Percentiles rank a stretch among this genome's conserved stretches.
phyloP scores from a whole-genome alignment of 2,113 vertebrate genomes.

The Phrynocephalus versicolor region DNA sequence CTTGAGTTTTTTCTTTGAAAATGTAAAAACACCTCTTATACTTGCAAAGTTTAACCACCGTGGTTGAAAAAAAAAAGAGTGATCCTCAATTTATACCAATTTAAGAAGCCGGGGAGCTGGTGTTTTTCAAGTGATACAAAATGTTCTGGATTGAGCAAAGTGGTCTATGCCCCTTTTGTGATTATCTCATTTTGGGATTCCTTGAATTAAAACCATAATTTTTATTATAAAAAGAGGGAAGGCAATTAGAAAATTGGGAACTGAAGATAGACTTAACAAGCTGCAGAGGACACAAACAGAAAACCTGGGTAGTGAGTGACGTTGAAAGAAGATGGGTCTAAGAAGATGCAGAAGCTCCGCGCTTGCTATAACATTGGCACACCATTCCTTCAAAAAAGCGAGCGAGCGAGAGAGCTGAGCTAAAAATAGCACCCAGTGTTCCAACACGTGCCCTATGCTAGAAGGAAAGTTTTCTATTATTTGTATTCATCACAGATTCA shows the following conservation, averaged over 20 bases:
- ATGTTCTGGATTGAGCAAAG: neutral
- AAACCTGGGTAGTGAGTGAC: neutral
- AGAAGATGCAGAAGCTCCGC: conserved; percentile 4
- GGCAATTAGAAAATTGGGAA: neutral
- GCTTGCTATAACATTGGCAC: neutral
- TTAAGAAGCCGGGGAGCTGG: neutral
- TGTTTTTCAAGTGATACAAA: neutral
- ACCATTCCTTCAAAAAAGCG: neutral
- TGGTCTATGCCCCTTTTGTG: neutral
- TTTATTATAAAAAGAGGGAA: neutral
- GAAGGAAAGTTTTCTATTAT: conserved; percentile 25
- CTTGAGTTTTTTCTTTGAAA: neutral
- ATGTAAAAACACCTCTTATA: neutral
- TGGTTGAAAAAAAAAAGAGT: neutral
- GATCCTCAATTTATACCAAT: neutral
- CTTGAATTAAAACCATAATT: neutral
- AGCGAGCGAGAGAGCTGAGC: neutral
- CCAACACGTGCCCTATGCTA: neutral
- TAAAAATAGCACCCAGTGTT: conserved; percentile 8
- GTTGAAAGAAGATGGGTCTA: neutral
- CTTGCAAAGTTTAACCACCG: neutral
- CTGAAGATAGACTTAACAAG: neutral
- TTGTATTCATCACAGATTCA: conserved; percentile 24
- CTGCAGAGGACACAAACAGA: neutral
- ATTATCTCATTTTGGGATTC: conserved; percentile 7